Base-by-base conservation (phyloP, 2,888 invertebrate species). In the Thymelicus sylvestris region DNA sequence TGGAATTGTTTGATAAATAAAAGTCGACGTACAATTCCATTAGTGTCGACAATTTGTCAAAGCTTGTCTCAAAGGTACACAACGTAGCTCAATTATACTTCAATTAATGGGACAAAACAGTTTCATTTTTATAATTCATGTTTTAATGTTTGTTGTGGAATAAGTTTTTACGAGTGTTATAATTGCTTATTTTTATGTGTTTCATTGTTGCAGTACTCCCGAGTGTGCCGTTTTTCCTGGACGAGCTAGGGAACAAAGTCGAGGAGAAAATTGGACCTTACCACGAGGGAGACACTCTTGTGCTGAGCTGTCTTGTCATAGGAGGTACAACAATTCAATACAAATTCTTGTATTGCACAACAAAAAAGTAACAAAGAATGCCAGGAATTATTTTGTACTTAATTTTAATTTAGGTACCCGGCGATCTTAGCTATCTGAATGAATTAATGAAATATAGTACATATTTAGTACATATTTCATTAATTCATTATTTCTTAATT, bases 241-340 rank as follows among this genome's bases (percentile, higher is more conserved):
- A 94, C 76, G 94, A 94, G 74, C 76, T 90, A 67, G 92, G 89
- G 55, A 92, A 90, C 74, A 93, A 92, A 73, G 93, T 94, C 38
- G 91, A 88, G 59, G 83, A 85, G 66, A 88, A 83, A 76, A 90
- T 95, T 64, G 94, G 95, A 6, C 95, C 95, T 6, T 95, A 94
- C 81, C 95, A 95, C 82, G 95, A 95, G 76, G 95, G 95, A 39
- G 93, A 94, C 78, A 94, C 94, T 7, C 81, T 95, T 50, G 89
- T 94, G 6, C 88, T 95, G 39, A 93, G 90, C 74, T 95, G 95
- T 77, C 88, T 95, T 71, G 95, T 95, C 38, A 93, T 94, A 73
- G 95, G 95, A 91, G 95, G 95, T 95, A 57, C 57, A 31, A 57
- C 31, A 10, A 57, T 57, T 31, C 57, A 38, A 55, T 55, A 48